Base-by-base conservation (phyloP, 2,888 invertebrate genomes). In the Octonoba sinensis region DNA sequence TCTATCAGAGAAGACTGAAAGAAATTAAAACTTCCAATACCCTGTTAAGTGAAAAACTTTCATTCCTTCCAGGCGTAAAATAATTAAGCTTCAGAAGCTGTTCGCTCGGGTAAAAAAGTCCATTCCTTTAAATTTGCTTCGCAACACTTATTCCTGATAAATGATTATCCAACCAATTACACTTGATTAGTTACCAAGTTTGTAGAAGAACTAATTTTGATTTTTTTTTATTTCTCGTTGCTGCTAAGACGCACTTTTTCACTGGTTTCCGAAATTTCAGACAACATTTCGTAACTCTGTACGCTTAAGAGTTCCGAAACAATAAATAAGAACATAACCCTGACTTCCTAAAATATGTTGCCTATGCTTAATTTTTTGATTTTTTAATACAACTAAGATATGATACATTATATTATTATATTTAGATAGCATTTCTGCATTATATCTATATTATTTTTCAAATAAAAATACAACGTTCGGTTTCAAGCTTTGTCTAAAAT, bases 151-250 rank as follows among this genome's bases (percentile, higher is more conserved):
- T 67, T 67, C 75, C 67, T 75, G 75, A 75, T 75, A 75, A 75
- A 75, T 75, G 75, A 75, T 75, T 75, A 75, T 75, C 75, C 67
- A 67, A 75, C 75, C 75, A 67, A 75, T 75, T 75, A 75, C 75
- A 66, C 75, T 75, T 75, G 75, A 75, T 75, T 75, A 75, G 75
- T 75, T 75, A 75, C 75, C 67, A 49, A 67, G 66, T 67, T 75
- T 75, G 75, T 75, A 67, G 57, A 36, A 67, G 67, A 60, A 75
- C 66, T 67, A 60, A 57, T 67, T 67, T 60, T 49, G 36, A 67
- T 36, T 51, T 36, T 59, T 59, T 60, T 67, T 67, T 75, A 59
- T 51, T 8, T 24, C 6, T n/a, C 18, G 13, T 59, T 22, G 22
- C 60, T 60, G 22, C 65, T 47, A 36, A 36, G 36, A 8, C 36